Evolutionary conservation across 2,888 invertebrate genomes (phyloP), one percentile per base, ranked within the genome.

Genomic region (Eilema depressum): DNA sequence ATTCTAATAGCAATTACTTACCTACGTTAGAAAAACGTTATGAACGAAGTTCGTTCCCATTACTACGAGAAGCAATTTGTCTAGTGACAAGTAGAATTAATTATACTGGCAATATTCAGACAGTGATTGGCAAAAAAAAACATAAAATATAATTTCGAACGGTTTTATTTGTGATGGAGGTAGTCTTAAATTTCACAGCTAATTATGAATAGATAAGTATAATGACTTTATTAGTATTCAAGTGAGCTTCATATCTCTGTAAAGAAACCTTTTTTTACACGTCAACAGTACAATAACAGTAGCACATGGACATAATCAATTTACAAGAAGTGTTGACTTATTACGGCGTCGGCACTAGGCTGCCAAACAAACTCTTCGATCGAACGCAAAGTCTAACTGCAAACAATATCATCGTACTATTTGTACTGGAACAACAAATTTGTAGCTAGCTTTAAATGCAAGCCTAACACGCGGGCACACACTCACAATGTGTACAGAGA

Each of bases 351-450:
- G 82, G 83, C 85, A 83, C 83, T 84, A 86, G 84, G 81, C 87
- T 87, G 86, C 90, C 92, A 89, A 91, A 93, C 91, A 93, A 93
- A 93, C 92, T 93, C 90, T 89, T 93, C 93, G 90, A 95, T 94
- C 91, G 92, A 92, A 92, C 92, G 91, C 89, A 91, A 94, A 94
- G 93, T 91, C 92, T 88, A 91, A 94, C 91, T 87, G 91, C 94
- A 95, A 95, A 95, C 94, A 95, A 93, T 94, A 95, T 94, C 93
- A 93, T 92, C 92, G 91, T 93, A 91, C 90, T 94, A 94, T 95
- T 95, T 95, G 94, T 94, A 92, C 91, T 93, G 93, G 90, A 94
- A 95, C 93, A 95, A 95, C 95, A 95, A 94, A 94, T 94, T 94
- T 95, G 94, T 94, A 94, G 93, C 93, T 87, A 94, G 93, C 94